These are phyloP conservation scores for Microplitis demolitor DNA, from an alignment of 1,140 invertebrate genomes.

Conservation along the genomic window DNA sequence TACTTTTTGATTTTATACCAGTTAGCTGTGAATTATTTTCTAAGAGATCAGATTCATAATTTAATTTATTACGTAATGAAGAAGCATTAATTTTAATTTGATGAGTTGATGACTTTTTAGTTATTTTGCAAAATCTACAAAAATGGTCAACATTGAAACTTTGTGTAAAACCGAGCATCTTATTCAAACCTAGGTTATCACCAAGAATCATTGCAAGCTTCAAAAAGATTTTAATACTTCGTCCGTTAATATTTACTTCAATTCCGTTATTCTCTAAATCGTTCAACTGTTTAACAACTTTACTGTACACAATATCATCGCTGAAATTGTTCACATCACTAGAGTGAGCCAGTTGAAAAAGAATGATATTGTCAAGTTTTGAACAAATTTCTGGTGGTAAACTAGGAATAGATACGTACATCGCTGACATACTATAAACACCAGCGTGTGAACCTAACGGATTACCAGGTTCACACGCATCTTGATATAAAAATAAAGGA, in stretches of 20 bases:
- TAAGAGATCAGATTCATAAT: too few species aligned
- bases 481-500: conserved; percentile 22
- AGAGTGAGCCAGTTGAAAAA: conserved; percentile 19
- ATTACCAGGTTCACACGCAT: conserved; percentile 31
- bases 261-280: conserved; percentile 23
- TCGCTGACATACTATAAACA: conserved; percentile 26
- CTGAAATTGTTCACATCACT: conserved; percentile 10
- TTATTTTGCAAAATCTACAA: conserved; percentile 28
- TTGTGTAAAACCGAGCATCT: conserved; percentile 17
- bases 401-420: conserved; percentile 25
- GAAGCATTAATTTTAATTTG: not conserved
- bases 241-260: not conserved
- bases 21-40: too few species aligned
- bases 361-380: conserved; percentile 33
- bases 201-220: conserved; percentile 23
- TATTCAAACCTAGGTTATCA: conserved; percentile 29
- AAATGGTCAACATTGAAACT: conserved; percentile 20
- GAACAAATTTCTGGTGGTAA: conserved; percentile 27
- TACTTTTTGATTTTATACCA: too few species aligned
- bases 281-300: conserved; percentile 24
- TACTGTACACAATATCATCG: conserved; percentile 17
- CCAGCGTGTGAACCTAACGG: conserved; percentile 21
- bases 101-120: conserved; percentile 7
- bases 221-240: conserved; percentile 21
- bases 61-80: too few species aligned